phyloP scores from a whole-genome alignment of 2,113 vertebrate species.

The Oophaga pumilio region DNA sequence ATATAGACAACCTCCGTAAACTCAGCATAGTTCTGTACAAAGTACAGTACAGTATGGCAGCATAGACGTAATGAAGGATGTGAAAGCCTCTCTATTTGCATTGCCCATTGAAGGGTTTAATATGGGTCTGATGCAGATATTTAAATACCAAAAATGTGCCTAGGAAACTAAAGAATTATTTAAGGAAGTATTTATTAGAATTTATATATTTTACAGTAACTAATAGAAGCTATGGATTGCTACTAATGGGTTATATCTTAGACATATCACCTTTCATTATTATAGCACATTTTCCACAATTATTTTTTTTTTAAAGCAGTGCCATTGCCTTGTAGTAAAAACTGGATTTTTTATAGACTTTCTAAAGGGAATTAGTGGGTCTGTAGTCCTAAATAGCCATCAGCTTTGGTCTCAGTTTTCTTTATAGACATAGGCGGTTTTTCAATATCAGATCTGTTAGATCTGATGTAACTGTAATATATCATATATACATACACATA shows the following conservation, averaged over 20 bases:
- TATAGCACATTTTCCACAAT: conserved; percentile 24
- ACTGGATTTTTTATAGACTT: conserved; percentile 48
- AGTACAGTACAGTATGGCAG: conserved; percentile 52
- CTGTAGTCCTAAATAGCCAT: not conserved
- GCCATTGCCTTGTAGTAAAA: conserved; percentile 44
- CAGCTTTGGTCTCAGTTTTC: conserved; percentile 1
- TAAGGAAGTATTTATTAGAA: conserved; percentile 64
- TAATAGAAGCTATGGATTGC: conserved; percentile 37
- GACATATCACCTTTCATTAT: conserved; percentile 23
- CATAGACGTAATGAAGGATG: conserved; percentile 51
- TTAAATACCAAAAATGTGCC: conserved; percentile 29
- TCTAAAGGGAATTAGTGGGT: conserved; percentile 6
- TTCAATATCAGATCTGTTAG: not conserved
- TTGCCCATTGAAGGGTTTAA: conserved; percentile 15
- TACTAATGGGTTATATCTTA: conserved; percentile 12
- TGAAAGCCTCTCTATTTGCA: conserved; percentile 22
- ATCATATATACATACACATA: not conserved
- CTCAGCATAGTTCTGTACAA: conserved; percentile 60
- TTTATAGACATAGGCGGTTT: not conserved
- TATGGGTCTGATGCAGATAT: conserved; percentile 44
- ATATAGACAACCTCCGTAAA: conserved; percentile 55
- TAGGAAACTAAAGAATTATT: conserved; percentile 22
- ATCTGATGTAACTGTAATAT: not conserved
- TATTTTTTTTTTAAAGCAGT: conserved; percentile 17
- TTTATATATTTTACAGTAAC: conserved; percentile 64